These are phyloP conservation scores for Centroberyx gerrardi DNA, from an alignment of 2,797 vertebrate genomes.

Conservation along the genomic window DNA sequence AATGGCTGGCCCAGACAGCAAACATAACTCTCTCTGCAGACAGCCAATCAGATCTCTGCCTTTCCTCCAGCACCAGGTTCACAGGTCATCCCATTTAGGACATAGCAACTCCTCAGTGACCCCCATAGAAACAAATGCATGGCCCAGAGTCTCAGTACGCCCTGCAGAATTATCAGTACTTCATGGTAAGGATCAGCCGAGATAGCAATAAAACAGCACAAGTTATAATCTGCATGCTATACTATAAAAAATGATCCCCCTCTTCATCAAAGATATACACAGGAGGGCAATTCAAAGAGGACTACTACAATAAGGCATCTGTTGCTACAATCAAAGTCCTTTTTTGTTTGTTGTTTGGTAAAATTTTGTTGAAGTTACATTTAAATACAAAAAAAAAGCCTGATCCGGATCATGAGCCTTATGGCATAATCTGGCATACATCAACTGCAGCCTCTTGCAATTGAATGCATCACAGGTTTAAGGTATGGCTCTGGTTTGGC, in stretches of 20 bases:
- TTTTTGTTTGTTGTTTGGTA: background rate
- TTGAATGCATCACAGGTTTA: background rate
- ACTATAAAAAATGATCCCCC: background rate
- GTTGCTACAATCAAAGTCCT: too few species aligned
- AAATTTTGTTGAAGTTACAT: background rate
- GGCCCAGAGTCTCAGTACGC: background rate
- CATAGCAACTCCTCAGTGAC: background rate
- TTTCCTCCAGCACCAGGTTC: constrained; percentile 79
- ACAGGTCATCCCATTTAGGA: constrained; percentile 80
- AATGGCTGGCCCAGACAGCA: constrained; percentile 85
- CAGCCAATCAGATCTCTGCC: constrained; percentile 77
- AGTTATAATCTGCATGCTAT: background rate
- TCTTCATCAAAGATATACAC: background rate
- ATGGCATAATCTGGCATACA: too few species aligned
- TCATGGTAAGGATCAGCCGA: background rate
- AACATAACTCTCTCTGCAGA: constrained; percentile 81
- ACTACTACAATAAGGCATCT: background rate
- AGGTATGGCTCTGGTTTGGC: background rate
- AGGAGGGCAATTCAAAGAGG: too few species aligned
- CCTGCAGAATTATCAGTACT: background rate
- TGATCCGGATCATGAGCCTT: background rate
- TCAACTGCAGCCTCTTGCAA: background rate
- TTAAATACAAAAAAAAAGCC: background rate
- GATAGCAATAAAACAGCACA: background rate
- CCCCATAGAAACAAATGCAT: background rate